Percentiles rank a stretch among this genome's conserved stretches.
Evolutionary conservation across 2,888 invertebrate genomes (phyloP).

Genomic region (Drosophila pseudotakahashii): DNA sequence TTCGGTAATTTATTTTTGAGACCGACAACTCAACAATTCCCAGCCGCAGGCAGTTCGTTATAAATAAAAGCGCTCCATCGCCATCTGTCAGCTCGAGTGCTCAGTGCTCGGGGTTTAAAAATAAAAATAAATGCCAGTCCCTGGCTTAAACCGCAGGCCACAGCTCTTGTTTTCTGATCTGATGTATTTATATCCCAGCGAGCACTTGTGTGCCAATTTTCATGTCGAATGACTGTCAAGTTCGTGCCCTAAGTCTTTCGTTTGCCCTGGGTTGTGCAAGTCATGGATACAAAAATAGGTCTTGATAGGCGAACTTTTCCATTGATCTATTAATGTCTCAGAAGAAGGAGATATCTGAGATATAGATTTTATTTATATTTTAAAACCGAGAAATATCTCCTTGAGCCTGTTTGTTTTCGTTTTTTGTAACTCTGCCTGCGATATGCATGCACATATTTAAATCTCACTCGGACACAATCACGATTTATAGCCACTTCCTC

Average conservation of each 20-base stretch:
- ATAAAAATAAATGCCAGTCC: constrained; percentile 52
- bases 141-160: constrained; percentile 34
- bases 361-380: too few relatives aligned
- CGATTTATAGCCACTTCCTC: constrained; percentile 55
- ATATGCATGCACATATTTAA: constrained; percentile 25
- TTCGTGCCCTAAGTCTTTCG: constrained; percentile 57
- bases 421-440: not conserved
- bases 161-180: constrained; percentile 27
- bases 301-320: constrained; percentile 15
- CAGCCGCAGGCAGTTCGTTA: constrained; percentile 54
- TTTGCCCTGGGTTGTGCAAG: constrained; percentile 19
- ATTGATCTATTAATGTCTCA: not conserved
- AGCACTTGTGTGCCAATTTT: constrained; percentile 37
- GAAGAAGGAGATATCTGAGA: not conserved
- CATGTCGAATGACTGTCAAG: constrained; percentile 61
- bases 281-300: constrained; percentile 54
- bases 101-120: constrained; percentile 46
- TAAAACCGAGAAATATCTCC: not conserved
- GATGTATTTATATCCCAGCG: constrained; percentile 31
- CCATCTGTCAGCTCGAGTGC: constrained; percentile 51
- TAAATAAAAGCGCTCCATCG: constrained; percentile 56
- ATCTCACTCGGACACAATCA: constrained; percentile 29
- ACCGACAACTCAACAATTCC: constrained; percentile 44
- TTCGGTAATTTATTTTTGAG: constrained; percentile 41
- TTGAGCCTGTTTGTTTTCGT: constrained; percentile 5